A percentile compares a stretch with the other conserved stretches of the same genome.
phyloP scores from a whole-genome alignment of 2,888 invertebrate genomes.

The Reticulitermes lucifugus region DNA sequence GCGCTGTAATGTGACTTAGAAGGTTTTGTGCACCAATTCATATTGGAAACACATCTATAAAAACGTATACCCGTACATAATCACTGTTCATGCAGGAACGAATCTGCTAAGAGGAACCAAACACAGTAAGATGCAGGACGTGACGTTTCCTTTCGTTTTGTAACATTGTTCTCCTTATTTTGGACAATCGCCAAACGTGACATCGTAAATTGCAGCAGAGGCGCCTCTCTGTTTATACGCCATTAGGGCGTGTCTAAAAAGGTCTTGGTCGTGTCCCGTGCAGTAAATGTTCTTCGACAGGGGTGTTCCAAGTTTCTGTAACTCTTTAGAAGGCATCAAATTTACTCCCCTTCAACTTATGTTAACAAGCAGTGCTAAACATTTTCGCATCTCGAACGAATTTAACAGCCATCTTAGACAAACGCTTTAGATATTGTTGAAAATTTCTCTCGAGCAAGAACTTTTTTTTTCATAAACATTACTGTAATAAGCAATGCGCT shows the following conservation, averaged over 20 bases:
- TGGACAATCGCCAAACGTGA: slow-evolving; percentile 34
- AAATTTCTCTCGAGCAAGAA: too few relatives aligned
- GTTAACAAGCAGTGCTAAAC: too few relatives aligned
- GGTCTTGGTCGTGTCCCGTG: not conserved
- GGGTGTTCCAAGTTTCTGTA: not conserved
- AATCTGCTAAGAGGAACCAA: not conserved
- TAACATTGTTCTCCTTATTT: not conserved
- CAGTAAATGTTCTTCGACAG: slow-evolving; percentile 7
- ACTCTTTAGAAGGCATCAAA: too few relatives aligned
- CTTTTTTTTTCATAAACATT: too few relatives aligned
- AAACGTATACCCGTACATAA: not conserved
- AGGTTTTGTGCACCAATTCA: too few relatives aligned
- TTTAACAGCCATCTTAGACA: too few relatives aligned
- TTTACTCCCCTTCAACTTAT: too few relatives aligned
- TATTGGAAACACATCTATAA: not conserved
- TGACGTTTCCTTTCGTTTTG: not conserved
- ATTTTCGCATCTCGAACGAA: too few relatives aligned
- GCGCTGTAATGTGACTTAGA: too few relatives aligned
- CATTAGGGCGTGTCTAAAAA: slow-evolving; percentile 33
- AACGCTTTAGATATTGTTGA: too few relatives aligned
- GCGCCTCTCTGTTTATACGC: slow-evolving; percentile 35
- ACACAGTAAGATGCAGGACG: not conserved
- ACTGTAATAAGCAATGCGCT: too few relatives aligned
- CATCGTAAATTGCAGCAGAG: slow-evolving; percentile 37
- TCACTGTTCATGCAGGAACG: not conserved